A percentile compares a stretch with the other conserved stretches of the same genome.
Conservation (phyloP, 2,888 invertebrate genomes). For the Thymelicus lineola region DNA sequence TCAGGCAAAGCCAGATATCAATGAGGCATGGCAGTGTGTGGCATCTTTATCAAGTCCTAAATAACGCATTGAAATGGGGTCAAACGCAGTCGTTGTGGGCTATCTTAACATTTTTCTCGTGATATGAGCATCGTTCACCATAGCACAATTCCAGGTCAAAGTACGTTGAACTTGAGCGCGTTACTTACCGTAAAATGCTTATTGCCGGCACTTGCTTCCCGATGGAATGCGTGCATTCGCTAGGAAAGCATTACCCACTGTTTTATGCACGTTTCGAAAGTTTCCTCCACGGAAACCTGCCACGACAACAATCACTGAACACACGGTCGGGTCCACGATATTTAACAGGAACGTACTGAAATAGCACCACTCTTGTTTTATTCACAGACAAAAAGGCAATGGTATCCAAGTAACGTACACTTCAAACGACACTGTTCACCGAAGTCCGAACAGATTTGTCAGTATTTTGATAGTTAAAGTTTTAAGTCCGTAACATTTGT, state of each 20-base stretch:
- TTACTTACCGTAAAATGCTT: conserved; percentile 84
- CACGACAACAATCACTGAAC: conserved; percentile 84
- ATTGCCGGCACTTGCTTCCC: conserved; percentile 82
- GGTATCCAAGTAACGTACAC: conserved; percentile 73
- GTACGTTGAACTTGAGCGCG: conserved; percentile 82
- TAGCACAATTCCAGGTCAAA: conserved; percentile 75
- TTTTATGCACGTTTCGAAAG: conserved; percentile 84
- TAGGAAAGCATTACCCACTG: conserved; percentile 82
- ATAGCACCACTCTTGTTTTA: conserved; percentile 73
- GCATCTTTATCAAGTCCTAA: conserved; percentile 23
- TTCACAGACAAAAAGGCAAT: conserved; percentile 81
- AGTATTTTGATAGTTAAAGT: conserved; percentile 52
- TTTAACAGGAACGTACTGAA: conserved; percentile 71
- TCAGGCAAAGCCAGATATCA: neutral
- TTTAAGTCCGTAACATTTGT: conserved; percentile 52
- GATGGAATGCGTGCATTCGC: conserved; percentile 83
- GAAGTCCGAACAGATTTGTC: conserved; percentile 54
- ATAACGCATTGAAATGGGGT: conserved; percentile 20
- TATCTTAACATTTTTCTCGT: conserved; percentile 27
- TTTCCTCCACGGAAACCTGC: conserved; percentile 82
- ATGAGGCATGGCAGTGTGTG: neutral
- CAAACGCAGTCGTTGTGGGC: conserved; percentile 7
- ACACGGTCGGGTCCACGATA: conserved; percentile 72
- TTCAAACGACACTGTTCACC: conserved; percentile 58
- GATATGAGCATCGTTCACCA: conserved; percentile 43